Evolutionary conservation across 1,140 invertebrate genomes (phyloP).

Genomic region (Temnothorax curvispinosus): DNA sequence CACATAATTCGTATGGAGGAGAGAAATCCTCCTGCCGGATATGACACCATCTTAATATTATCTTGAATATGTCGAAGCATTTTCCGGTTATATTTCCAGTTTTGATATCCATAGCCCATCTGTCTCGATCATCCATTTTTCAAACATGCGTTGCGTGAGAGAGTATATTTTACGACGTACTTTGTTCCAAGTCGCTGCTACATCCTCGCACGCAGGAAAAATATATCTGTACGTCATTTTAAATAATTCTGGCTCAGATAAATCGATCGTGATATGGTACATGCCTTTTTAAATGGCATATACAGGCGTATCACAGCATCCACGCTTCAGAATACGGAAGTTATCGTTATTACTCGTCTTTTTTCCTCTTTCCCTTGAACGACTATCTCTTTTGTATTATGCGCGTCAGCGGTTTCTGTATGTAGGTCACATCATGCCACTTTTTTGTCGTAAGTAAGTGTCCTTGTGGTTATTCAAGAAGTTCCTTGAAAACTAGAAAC

Average conservation of each 20-base stretch:
- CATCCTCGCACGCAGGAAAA: background rate
- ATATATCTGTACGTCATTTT: background rate
- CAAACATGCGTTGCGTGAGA: slow-evolving; percentile 8
- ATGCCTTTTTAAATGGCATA: background rate
- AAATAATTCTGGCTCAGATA: slow-evolving; percentile 45
- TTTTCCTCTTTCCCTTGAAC: background rate
- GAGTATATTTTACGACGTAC: slow-evolving; percentile 31
- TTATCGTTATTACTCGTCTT: slow-evolving; percentile 18
- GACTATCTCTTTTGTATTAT: slow-evolving; percentile 45
- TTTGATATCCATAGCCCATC: slow-evolving; percentile 4
- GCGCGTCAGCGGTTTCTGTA: slow-evolving; percentile 47
- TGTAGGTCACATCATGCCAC: slow-evolving; percentile 17
- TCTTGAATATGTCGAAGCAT: slow-evolving; percentile 12
- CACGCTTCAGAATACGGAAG: background rate
- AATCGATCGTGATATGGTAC: slow-evolving; percentile 17
- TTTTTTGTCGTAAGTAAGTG: slow-evolving; percentile 19
- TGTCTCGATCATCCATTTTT: slow-evolving; percentile 14
- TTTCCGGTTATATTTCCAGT: background rate
- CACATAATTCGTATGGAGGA: slow-evolving; percentile 6
- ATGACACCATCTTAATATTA: background rate
- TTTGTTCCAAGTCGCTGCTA: background rate
- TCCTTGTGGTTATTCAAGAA: slow-evolving; percentile 42
- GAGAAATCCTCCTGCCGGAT: background rate
- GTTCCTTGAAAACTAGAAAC: slow-evolving; percentile 52
- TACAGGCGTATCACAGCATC: background rate